Evolutionary conservation across 2,797 vertebrate species (phyloP), one percentile per base, ranked within the genome.

Genomic region (Gambelia wislizenii): DNA sequence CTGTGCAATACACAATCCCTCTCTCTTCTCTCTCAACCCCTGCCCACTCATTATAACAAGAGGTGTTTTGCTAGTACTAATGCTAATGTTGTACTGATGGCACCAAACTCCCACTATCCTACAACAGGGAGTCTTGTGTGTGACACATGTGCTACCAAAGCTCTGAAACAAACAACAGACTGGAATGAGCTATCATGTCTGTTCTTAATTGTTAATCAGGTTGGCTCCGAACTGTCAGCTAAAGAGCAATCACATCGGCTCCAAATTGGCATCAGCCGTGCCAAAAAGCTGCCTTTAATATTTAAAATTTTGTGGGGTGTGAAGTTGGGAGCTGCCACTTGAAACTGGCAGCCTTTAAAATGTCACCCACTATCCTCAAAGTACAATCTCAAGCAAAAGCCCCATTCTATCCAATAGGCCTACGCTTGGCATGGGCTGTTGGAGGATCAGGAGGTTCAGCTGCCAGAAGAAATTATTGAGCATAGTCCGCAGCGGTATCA

Each of bases 251-350:
- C 91, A 90, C 92, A 89, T 91, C 91, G 89, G 85, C 85, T 91
- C 76, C 94, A 94, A 94, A 96, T 90, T 86, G 95, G 93, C 89
- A 94, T 93, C 90, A 87, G 93, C 92, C 88, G 92, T 91, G 93
- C 94, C 95, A 91, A 93, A 95, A 90, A 89, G 91, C 90, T 95
- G 95, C 94, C 92, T 93, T 94, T 94, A 95, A 93, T 95, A 95
- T 95, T 96, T 94, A 93, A 95, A 95, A 93, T 94, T 82, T 91
- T 90, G 91, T 92, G 91, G 88, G 87, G 92, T 95, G 90, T 95
- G 95, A 95, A 95, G 90, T 90, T 91, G 87, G 72, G 87, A 70
- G 80, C 84, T 92, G 92, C 91, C 92, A 93, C 82, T 81, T 90
- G 95, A 89, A 80, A 89, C 79, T 88, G 89, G 89, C 87, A 91